A percentile compares a stretch with the other conserved stretches of the same genome.
Conservation (phyloP, 30 jellyfish, hydroid and myxozoan species). For the Hydra vulgaris region DNA sequence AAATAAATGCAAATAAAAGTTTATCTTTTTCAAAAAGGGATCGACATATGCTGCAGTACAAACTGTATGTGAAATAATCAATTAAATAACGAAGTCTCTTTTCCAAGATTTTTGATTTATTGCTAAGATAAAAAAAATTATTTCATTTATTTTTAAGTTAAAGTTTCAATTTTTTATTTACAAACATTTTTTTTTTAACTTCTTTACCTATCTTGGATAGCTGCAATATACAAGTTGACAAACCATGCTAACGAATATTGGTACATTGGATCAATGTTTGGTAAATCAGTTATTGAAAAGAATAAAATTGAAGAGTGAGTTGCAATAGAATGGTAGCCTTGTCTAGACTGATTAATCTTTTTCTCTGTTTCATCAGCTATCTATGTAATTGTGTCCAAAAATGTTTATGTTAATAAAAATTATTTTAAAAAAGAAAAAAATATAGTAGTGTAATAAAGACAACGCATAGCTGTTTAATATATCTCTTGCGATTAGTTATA, state of each 20-base stretch:
- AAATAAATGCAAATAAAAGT: conserved; percentile 76
- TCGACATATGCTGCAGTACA: conserved; percentile 95
- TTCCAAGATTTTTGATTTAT: conserved; percentile 85
- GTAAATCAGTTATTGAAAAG: conserved; percentile 92
- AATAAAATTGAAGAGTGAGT: conserved; percentile 87
- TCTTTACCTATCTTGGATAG: conserved; percentile 95
- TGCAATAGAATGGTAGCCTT: conserved; percentile 95
- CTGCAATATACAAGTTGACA: conserved; percentile 81
- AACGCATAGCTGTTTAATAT: no score
- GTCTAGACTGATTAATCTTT: conserved; percentile 89
- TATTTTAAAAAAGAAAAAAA: no score
- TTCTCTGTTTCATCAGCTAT: conserved; percentile 96
- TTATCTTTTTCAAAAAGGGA: conserved; percentile 93
- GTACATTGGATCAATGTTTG: conserved; percentile 96
- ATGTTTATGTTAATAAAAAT: no score
- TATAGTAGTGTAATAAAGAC: no score
- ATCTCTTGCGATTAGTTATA: no score
- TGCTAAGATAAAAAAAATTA: conserved; percentile 40
- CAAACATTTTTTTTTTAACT: no score
- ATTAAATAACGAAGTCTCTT: conserved; percentile 85
- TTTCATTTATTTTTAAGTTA: no score
- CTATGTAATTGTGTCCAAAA: conserved; percentile 16
- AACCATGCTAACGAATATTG: conserved; percentile 95
- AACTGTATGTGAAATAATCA: conserved; percentile 91
- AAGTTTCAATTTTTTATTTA: no score